Percentiles rank a stretch among this genome's conserved stretches.
phyloP scores from a whole-genome alignment of 2,888 invertebrate species.

The Diachrysia chrysitis region DNA sequence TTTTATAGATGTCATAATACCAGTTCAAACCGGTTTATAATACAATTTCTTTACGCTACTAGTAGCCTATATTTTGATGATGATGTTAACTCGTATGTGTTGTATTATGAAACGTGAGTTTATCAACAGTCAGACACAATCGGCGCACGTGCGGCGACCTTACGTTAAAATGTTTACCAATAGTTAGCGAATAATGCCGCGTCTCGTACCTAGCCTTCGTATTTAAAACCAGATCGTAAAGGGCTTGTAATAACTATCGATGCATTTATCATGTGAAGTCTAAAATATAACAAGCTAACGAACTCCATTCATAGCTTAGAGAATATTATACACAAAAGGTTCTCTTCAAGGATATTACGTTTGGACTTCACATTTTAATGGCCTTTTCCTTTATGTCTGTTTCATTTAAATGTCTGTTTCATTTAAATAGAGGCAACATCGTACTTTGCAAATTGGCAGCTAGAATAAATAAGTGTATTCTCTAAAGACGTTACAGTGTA shows the following conservation, averaged over 20 bases:
- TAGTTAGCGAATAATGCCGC: constrained; percentile 45
- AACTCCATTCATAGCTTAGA: neutral
- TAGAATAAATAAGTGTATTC: constrained; percentile 30
- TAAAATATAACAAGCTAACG: constrained; percentile 5
- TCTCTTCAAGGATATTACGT: constrained; percentile 5
- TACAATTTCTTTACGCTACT: neutral
- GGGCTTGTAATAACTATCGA: constrained; percentile 21
- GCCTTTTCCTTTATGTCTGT: neutral
- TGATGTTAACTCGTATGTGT: neutral
- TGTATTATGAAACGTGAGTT: neutral
- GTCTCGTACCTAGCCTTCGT: constrained; percentile 44
- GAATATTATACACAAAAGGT: neutral
- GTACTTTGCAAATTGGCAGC: constrained; percentile 32
- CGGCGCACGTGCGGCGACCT: constrained; percentile 16
- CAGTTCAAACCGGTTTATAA: neutral
- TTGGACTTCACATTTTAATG: constrained; percentile 52
- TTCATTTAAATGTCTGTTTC: constrained; percentile 9
- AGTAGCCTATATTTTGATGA: neutral
- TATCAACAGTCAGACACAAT: constrained; percentile 20
- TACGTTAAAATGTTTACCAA: constrained; percentile 37
- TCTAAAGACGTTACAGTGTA: constrained; percentile 37
- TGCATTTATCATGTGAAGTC: constrained; percentile 36
- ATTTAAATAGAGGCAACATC: constrained; percentile 15
- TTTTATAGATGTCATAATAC: too few relatives aligned
- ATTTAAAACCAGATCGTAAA: constrained; percentile 49